Base-by-base conservation (phyloP, 2,888 invertebrate species). In the Drosophila meridiana region DNA sequence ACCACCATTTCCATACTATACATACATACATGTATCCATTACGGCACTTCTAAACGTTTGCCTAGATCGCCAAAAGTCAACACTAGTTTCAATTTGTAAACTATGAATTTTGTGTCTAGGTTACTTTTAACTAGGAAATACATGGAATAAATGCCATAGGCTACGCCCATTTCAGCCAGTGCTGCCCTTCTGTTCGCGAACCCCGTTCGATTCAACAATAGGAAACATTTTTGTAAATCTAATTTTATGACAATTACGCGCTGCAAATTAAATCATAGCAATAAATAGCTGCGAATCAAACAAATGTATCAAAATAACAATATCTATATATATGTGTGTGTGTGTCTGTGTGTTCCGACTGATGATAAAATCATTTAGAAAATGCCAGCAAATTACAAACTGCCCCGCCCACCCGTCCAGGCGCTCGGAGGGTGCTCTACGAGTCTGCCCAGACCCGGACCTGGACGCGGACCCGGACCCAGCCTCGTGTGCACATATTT, bases 361-460 rank as follows among this genome's bases (percentile, higher is more conserved):
- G 62, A 69, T 71, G 87, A 80, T 85, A 83, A 81, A 87, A 87
- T 87, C 89, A 60, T 63, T 76, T 70, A 70, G 70, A 89, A 87
- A 87, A 87, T 87, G 73, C 89, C 87, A 85, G 87, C 80, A 87
- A 87, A 87, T 87, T 87, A 87, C 83, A 82, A 85, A 74, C 82
- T 80, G 80, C 66, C 30, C 34, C 26, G 48, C 55, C 55, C 28
- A 36, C 14, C 53, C 38, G 28, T 28, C 63, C 43, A 60, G 6
- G 20, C 26, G n/a, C 28, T 1, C 28, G 14, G 53, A 28, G 53
- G 53, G 53, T 55, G 53, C 38, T 38, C 36, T 7, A 4, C 20
- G 26, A 38, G 38, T 13, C 20, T 20, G 34, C 52, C 26, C 36
- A 26, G 13, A 4, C 53, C 38, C 14, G 38, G 38, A 38, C 13